phyloP scores from a whole-genome alignment of 2,888 invertebrate genomes.

The Andrena bucephala region DNA sequence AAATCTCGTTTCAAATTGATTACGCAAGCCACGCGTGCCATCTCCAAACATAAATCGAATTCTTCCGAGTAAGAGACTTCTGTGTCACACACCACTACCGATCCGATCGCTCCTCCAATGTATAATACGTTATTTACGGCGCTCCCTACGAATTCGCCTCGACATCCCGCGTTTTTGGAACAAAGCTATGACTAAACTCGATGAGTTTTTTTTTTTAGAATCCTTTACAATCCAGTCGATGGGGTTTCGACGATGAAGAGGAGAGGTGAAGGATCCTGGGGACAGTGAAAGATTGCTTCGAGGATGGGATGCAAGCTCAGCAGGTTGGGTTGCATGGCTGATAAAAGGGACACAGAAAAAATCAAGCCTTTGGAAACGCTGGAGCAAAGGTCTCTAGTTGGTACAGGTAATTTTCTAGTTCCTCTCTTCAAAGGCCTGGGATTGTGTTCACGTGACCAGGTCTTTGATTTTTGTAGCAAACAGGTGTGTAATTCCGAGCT shows the following conservation, averaged over 20 bases:
- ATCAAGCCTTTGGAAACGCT: constrained; percentile 38
- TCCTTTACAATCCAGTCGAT: constrained; percentile 22
- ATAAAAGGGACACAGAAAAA: constrained; percentile 63
- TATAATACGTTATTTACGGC: too few species aligned
- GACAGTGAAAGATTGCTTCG: constrained; percentile 44
- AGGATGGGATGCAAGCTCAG: constrained; percentile 73
- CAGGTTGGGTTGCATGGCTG: constrained; percentile 65
- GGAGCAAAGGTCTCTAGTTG: constrained; percentile 42
- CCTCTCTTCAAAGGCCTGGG: neutral
- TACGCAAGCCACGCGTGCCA: constrained; percentile 7
- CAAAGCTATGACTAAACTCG: too few species aligned
- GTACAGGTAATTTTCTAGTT: constrained; percentile 49
- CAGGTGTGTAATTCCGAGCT: too few species aligned
- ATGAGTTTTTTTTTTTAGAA: constrained; percentile 13
- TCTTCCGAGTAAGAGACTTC: too few species aligned
- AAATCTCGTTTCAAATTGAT: constrained; percentile 30
- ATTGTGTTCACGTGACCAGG: neutral
- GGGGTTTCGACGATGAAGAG: constrained; percentile 43
- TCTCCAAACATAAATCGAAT: neutral
- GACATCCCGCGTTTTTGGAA: neutral
- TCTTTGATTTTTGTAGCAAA: neutral
- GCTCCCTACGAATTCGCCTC: too few species aligned
- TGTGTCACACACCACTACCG: too few species aligned
- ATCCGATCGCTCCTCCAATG: too few species aligned
- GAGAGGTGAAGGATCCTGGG: constrained; percentile 5